phyloP scores from a whole-genome alignment of 2,888 invertebrate genomes.

The Ceriagrion tenellum region DNA sequence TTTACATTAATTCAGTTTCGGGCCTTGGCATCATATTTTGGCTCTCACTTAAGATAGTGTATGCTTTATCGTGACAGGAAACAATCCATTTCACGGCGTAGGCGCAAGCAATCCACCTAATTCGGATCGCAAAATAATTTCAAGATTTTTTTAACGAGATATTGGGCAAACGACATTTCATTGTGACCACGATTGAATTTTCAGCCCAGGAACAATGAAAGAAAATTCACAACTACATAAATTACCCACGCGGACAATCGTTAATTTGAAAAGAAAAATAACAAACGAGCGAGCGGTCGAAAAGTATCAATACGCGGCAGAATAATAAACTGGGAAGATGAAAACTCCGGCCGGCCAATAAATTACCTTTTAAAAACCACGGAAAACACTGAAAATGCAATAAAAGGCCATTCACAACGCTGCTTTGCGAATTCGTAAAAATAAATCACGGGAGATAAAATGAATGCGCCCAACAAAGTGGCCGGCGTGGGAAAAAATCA shows the following conservation, averaged over 20 bases:
- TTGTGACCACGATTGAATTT: neutral
- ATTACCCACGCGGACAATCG: neutral
- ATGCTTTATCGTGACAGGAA: neutral
- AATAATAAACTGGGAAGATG: neutral
- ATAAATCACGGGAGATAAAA: neutral
- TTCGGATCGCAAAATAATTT: neutral
- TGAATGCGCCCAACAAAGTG: neutral
- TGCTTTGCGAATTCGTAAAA: neutral
- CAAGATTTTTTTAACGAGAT: neutral
- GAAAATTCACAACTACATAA: neutral
- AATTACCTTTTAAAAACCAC: conserved; percentile 1
- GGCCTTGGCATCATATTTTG: neutral
- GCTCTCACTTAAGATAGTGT: neutral
- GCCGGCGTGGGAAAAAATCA: neutral
- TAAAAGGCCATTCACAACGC: conserved; percentile 7
- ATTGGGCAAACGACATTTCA: neutral
- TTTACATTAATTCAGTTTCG: neutral
- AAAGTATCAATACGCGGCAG: neutral
- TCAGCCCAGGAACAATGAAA: neutral
- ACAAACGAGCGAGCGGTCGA: neutral
- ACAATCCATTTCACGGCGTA: neutral
- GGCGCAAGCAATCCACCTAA: neutral
- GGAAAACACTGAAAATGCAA: neutral
- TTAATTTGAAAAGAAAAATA: neutral
- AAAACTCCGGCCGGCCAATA: neutral